Evolutionary conservation across 2,113 vertebrate genomes (phyloP), one percentile per base, ranked within the genome.

Genomic region (Promerops cafer): DNA sequence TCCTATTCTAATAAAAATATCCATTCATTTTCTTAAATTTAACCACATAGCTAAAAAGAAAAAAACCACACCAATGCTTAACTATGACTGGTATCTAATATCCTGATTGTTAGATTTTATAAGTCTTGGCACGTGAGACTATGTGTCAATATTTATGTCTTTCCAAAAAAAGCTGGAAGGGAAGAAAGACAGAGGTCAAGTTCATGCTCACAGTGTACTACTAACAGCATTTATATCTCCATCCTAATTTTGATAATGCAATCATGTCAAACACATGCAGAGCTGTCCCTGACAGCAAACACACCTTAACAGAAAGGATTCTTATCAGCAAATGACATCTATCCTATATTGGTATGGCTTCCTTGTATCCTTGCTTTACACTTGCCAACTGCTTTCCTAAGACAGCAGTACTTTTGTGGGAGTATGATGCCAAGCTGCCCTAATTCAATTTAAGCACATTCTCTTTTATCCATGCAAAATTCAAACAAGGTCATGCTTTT

Each of bases 371-470:
- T 45, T 72, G 27, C 44, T 90, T 79, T 87, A 64, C n/a, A 61
- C 44, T n/a, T 70, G 44, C 42, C n/a, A 75, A 68, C 37, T 53
- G 70, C 49, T 54, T 72, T 79, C 72, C 6, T 68, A 49, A 69
- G 44, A 80, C 39, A 71, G 49, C 28, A 40, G 30, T 37, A 60
- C 8, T 91, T 63, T 82, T 35, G 40, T 82, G 40, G 45, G 74
- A 91, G 40, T 44, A 83, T 2, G 44, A 87, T 53, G 49, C 66
- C 85, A 76, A 76, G 44, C 45, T 90, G 78, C 47, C 23, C 5
- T 64, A 96, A 93, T 84, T 93, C 47, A 85, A 60, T 93, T 90
- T 88, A 64, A 94, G 53, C 52, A 75, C n/a, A 64, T 87, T 89
- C 44, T 77, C 56, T 68, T 85, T 85, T 42, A 93, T 76, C 57